Evolutionary conservation across 2,113 vertebrate species (phyloP), one percentile per base, ranked within the genome.

Genomic region (Emydocephalus ijimae): DNA sequence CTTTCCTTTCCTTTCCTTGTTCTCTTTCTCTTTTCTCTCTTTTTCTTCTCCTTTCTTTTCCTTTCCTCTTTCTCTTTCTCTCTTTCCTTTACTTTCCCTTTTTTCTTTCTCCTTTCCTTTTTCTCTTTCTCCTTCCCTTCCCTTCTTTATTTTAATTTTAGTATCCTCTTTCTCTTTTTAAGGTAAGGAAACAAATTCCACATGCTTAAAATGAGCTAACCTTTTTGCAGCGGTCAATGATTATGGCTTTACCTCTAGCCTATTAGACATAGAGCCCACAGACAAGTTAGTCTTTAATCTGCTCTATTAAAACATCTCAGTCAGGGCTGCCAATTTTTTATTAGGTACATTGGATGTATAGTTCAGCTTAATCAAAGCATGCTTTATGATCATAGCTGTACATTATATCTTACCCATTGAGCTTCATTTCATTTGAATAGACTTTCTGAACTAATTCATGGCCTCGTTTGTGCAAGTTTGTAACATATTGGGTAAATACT

Each of bases 361-460:
- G 26, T 59, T 85, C 45, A 21, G 43, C n/a, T 92, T 85, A 86
- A 85, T 85, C 55, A 29, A 90, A 50, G 88, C 21, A 2, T 39
- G 11, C 55, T 90, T 92, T 90, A 90, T 87, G 81, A 93, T 87
- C 59, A 86, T 87, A 87, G 92, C 56, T 15, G 23, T 54, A 39
- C 10, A n/a, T 90, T 61, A 54, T 61, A 26, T 29, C 87, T 69
- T 10, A n/a, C 8, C 14, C 4, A 86, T 23, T 39, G 74, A 14
- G 21, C 86, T 85, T 39, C 39, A 2, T 48, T 61, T 90, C 81
- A 93, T 93, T 90, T 90, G 81, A 93, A 93, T 86, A 89, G 86
- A 93, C 52, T 87, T 64, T 85, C 23, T 9, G 18, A 87, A 57
- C 81, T 93, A 93, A 93, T 86, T 87, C 55, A 61, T 20, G 55